Base-by-base conservation (phyloP, 2,888 invertebrate species). In the Drosophila affinis region DNA sequence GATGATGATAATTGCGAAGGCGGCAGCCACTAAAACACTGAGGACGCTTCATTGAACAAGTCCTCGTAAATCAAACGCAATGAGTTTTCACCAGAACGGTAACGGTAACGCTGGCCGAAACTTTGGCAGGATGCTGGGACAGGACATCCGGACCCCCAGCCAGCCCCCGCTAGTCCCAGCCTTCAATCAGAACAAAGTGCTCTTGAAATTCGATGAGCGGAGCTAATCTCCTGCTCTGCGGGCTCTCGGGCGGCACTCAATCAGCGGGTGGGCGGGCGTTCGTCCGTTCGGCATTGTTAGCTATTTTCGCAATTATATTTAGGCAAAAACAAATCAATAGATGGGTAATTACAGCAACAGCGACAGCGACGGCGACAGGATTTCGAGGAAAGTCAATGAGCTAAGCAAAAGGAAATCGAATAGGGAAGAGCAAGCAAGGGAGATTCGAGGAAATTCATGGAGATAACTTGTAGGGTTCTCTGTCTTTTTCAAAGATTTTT, bases 171-270 rank as follows among this genome's bases (percentile, higher is more conserved):
- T 46, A 24, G 4, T 5, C 24, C 24, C 24, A 17, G 3, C 14
- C 53, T 48, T 17, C 69, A 69, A 52, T 57, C 62, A 39, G 65
- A 62, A 77, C 69, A 57, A 78, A 87, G 88, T 69, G 76, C 79
- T 71, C 76, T 82, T 75, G 79, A 87, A 87, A 81, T 76, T 62
- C 76, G 76, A 78, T 72, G 73, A 81, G 76, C 67, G 58, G 64
- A 68, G 87, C 88, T 81, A 87, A 82, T 87, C 85, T 27, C 57
- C 21, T 18, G 4, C 34, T 34, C 34, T 34, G 34, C 34, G 34
- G 10, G 34, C 34, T 49, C 39, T 10, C 68, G 53, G 65, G 63
- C 57, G 53, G 60, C 63, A 67, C 61, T 69, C 58, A 76, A 72
- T 62, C 86, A 65, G 58, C 24, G 52, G 73, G 46, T 45, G 58